These are phyloP conservation scores for Agrilus cyanescens DNA, from an alignment of 2,888 invertebrate genomes.

Conservation along the genomic window DNA sequence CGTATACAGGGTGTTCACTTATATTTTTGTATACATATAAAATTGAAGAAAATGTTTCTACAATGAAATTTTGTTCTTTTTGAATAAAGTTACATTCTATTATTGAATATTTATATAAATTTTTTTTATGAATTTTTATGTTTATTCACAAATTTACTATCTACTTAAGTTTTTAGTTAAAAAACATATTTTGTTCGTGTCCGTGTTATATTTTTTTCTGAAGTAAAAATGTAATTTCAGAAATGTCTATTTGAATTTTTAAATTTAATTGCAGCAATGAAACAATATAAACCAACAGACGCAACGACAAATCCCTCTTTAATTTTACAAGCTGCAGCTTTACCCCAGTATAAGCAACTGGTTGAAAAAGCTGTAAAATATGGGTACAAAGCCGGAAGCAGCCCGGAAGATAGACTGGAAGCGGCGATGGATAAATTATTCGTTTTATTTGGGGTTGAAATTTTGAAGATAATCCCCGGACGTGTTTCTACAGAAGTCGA, in stretches of 20 bases:
- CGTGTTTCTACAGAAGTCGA: slow-evolving; percentile 95
- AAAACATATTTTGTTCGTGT: too few species aligned
- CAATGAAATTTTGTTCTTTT: too few species aligned
- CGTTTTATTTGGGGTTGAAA: slow-evolving; percentile 93
- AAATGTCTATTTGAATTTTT: background rate
- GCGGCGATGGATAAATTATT: slow-evolving; percentile 89
- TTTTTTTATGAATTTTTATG: too few species aligned
- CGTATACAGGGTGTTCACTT: slow-evolving; percentile 6
- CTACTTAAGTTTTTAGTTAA: too few species aligned
- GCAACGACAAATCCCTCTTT: slow-evolving; percentile 98
- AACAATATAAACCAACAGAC: slow-evolving; percentile 94
- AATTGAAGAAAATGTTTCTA: too few species aligned
- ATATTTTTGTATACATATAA: too few species aligned
- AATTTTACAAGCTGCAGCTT: slow-evolving; percentile 85
- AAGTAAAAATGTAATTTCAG: background rate
- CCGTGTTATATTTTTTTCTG: too few species aligned
- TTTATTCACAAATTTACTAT: too few species aligned
- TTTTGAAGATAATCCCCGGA: slow-evolving; percentile 94
- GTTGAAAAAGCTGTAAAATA: slow-evolving; percentile 84
- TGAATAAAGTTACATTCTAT: too few species aligned
- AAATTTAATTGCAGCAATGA: slow-evolving; percentile 62
- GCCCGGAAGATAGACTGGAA: slow-evolving; percentile 59
- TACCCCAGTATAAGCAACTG: slow-evolving; percentile 85
- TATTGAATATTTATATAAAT: too few species aligned
- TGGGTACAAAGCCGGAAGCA: slow-evolving; percentile 61